A percentile compares a stretch with the other conserved stretches of the same genome.
Conservation (phyloP, 2,113 vertebrate species). For the Ptilorrhoa leucosticta region DNA sequence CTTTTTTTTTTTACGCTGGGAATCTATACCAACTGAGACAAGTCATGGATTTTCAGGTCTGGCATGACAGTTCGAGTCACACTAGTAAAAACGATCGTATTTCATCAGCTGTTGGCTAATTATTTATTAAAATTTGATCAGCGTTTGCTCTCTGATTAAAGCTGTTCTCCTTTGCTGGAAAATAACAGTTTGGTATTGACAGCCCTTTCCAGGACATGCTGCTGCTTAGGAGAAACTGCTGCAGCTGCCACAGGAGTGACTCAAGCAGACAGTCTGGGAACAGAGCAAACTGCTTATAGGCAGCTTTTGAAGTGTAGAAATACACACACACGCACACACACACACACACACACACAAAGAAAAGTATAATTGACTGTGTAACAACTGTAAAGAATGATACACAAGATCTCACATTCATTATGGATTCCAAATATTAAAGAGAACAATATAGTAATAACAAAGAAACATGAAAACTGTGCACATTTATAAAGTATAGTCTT, state of each 20-base stretch:
- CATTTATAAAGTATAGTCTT: background rate
- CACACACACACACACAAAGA: background rate
- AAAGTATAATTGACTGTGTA: background rate
- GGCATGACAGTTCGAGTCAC: background rate
- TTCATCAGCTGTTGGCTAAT: background rate
- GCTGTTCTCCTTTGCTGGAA: background rate
- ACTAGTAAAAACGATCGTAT: background rate
- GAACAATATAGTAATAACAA: background rate
- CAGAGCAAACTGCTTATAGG: background rate
- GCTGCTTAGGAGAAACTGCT: background rate
- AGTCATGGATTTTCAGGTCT: background rate
- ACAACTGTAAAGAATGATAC: background rate
- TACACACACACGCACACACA: background rate
- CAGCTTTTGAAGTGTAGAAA: background rate
- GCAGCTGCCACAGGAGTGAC: background rate
- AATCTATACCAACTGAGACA: background rate
- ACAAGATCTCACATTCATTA: background rate
- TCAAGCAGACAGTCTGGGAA: background rate
- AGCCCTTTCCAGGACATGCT: background rate
- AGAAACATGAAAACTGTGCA: background rate
- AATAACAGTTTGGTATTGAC: background rate
- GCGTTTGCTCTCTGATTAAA: background rate
- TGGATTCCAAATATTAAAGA: background rate
- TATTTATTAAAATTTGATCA: background rate
- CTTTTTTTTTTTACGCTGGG: background rate